Base-by-base conservation (phyloP, 2,888 invertebrate species). In the Dryobotodes eremita region DNA sequence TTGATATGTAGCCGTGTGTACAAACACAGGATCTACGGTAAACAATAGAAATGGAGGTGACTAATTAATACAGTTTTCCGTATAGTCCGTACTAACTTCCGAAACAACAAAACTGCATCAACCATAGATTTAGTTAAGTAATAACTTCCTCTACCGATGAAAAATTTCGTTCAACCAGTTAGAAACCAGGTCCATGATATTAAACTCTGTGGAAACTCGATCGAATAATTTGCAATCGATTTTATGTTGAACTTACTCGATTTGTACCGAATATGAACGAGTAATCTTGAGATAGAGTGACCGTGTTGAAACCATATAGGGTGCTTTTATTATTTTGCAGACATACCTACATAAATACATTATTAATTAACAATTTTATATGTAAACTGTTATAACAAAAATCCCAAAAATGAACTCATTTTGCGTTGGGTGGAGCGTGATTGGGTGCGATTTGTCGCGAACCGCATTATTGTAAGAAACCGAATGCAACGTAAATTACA, bases 241-340 rank as follows among this genome's bases (percentile, higher is more conserved):
- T 76, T 76, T 64, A 77, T 46, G 31, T 75, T 75, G 36, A 75
- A 75, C n/a, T 75, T 36, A 75, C 57, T 75, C 59, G 15, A 55
- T 73, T 53, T 26, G 36, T 73, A 53, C 73, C 20, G 73, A 53
- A 53, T 72, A 53, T 72, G 13, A 53, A 71, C 13, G 6, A 23
- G 26, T 23, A 23, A 15, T 50, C 68, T 15, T 50, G 68, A 5
- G 31, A 68, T 65, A 46, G 17, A 17, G 36, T 53, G 36, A 70
- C 11, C 36, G n/a, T 13, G 3, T 70, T 42, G 36, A 70, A 20
- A n/a, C 15, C 23, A 42, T 15, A 23, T 2, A 23, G 15, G 64
- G 64, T 64, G 42, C 13, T 64, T 23, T 64, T 36, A 36, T 31
- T 6, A 62, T 26, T 61, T 8, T 26, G 17, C 26, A 61, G 59